Percentiles rank a stretch among this genome's conserved stretches.
Conservation (phyloP, 2,113 vertebrate genomes). For the Actenoides lindsayi region DNA sequence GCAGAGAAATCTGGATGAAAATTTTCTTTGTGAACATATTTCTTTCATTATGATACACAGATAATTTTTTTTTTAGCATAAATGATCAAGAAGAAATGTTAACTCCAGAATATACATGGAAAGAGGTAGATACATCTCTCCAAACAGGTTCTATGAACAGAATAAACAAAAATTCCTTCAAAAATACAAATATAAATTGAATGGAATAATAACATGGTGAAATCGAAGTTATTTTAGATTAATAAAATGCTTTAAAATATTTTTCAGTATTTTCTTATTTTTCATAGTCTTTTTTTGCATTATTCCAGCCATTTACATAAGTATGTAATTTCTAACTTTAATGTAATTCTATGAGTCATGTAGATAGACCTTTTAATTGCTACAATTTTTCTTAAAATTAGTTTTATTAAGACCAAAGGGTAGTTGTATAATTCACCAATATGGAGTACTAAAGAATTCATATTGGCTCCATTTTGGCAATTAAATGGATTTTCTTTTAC, state of each 20-base stretch:
- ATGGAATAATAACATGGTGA: not conserved
- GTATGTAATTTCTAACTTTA: not conserved
- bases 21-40: not conserved
- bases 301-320: not conserved
- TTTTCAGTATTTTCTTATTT: not conserved
- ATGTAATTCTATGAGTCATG: not conserved
- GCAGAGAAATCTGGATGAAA: not conserved
- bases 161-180: not conserved
- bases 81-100: not conserved
- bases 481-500: slow-evolving; percentile 23
- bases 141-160: not conserved
- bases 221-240: not conserved
- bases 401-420: not conserved
- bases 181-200: not conserved
- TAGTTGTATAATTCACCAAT: not conserved
- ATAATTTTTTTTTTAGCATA: not conserved
- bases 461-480: not conserved
- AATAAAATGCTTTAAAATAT: not conserved
- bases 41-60: not conserved
- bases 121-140: not conserved
- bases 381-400: not conserved
- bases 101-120: not conserved
- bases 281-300: not conserved
- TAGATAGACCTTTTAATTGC: not conserved
- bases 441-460: not conserved